These are phyloP conservation scores for Lepetodrilus schrolli DNA, from an alignment of 2,888 invertebrate genomes.

Conservation along the genomic window DNA sequence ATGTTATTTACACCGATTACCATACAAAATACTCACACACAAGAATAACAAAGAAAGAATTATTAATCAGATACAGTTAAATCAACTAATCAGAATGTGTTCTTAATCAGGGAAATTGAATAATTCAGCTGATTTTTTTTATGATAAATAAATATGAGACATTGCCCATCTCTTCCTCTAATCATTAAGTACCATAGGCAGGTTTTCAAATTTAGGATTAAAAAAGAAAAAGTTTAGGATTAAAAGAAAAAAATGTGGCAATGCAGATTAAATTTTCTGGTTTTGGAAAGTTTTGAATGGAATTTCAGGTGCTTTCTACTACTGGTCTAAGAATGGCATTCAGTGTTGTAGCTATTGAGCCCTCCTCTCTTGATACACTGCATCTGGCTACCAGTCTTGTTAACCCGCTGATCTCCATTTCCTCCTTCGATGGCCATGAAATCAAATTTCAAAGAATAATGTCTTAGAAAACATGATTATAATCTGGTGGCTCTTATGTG, in stretches of 20 bases:
- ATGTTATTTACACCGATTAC: too few relatives aligned
- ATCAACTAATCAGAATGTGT: too few relatives aligned
- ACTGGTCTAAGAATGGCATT: too few relatives aligned
- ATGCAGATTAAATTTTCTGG: background rate
- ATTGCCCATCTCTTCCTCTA: too few relatives aligned
- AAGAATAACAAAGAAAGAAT: too few relatives aligned
- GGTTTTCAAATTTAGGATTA: background rate
- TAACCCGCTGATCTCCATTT: constrained; percentile 13
- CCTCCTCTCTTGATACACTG: constrained; percentile 4
- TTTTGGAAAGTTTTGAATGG: background rate
- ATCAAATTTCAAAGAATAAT: constrained; percentile 27
- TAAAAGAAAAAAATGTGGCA: background rate
- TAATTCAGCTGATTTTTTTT: too few relatives aligned
- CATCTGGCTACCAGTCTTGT: constrained; percentile 1
- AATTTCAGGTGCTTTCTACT: background rate
- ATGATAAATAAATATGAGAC: too few relatives aligned
- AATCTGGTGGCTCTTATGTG: constrained; percentile 16
- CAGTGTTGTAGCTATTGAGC: too few relatives aligned
- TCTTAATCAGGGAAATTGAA: too few relatives aligned
- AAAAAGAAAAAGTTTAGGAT: background rate
- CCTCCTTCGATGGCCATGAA: constrained; percentile 22
- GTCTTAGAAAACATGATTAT: constrained; percentile 18
- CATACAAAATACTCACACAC: too few relatives aligned
- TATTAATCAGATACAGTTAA: too few relatives aligned
- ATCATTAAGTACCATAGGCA: too few relatives aligned